These are phyloP conservation scores for Chaetops frenatus DNA, from an alignment of 2,113 vertebrate genomes.

Conservation along the genomic window DNA sequence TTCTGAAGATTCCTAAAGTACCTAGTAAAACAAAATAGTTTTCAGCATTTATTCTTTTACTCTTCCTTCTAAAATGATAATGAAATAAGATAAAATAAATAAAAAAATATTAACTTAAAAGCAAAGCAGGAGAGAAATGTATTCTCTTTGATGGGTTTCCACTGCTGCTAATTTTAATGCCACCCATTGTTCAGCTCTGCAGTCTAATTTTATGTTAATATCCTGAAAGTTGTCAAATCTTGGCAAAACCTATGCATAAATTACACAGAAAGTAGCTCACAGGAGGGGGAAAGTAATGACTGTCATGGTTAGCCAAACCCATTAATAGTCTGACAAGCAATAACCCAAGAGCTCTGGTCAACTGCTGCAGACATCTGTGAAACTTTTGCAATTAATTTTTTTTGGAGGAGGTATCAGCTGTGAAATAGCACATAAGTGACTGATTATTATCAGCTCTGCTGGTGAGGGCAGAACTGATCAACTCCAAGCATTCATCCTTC, in stretches of 20 bases:
- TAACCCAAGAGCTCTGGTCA: conserved; percentile 83
- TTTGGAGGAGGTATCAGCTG: conserved; percentile 70
- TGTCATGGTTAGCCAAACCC: conserved; percentile 82
- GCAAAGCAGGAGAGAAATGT: conserved; percentile 61
- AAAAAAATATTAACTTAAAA: conserved; percentile 50
- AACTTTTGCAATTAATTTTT: conserved; percentile 81
- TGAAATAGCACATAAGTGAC: conserved; percentile 66
- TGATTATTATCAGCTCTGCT: conserved; percentile 68
- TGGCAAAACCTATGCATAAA: conserved; percentile 86
- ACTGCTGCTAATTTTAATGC: conserved; percentile 78
- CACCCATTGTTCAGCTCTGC: conserved; percentile 80
- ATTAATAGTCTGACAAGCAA: conserved; percentile 83
- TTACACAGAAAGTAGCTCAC: conserved; percentile 83
- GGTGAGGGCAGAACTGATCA: conserved; percentile 24
- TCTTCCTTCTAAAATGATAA: not conserved
- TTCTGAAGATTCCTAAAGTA: conserved; percentile 4
- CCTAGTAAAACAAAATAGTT: not conserved
- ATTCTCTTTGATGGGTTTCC: conserved; percentile 73
- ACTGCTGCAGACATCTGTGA: conserved; percentile 80
- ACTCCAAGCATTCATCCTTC: conserved; percentile 15
- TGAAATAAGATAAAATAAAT: conserved; percentile 26
- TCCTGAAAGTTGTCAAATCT: conserved; percentile 85
- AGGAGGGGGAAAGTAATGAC: conserved; percentile 83
- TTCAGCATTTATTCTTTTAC: not conserved
- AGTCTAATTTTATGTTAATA: conserved; percentile 85